Evolutionary conservation across 1,140 invertebrate genomes (phyloP).

Genomic region (Saxidomus purpurata): DNA sequence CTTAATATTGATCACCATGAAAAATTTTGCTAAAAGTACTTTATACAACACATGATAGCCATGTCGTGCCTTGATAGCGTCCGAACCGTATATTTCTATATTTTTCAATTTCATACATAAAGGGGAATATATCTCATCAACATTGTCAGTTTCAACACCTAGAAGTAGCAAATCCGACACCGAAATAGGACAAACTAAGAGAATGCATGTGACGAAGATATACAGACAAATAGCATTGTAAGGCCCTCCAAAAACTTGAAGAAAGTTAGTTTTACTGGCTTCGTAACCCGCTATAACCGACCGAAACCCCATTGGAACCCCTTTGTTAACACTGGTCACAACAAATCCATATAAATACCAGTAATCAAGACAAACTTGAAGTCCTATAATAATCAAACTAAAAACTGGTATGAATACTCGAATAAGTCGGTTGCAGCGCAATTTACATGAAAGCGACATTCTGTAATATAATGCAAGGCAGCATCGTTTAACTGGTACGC

Average conservation of each 20-base stretch:
- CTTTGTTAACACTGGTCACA: neutral
- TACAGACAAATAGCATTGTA: slow-evolving; percentile 17
- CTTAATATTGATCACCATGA: slow-evolving; percentile 4
- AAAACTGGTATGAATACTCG: neutral
- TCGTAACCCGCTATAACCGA: slow-evolving; percentile 28
- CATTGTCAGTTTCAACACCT: neutral
- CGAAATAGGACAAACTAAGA: neutral
- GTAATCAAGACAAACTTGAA: slow-evolving; percentile 36
- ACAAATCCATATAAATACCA: slow-evolving; percentile 19
- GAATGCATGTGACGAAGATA: neutral
- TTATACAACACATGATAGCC: neutral
- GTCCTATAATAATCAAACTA: neutral
- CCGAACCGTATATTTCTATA: slow-evolving; percentile 13
- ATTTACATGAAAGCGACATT: neutral
- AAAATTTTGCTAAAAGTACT: slow-evolving; percentile 7
- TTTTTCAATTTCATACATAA: neutral
- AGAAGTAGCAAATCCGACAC: neutral
- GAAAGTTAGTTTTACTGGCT: slow-evolving; percentile 35
- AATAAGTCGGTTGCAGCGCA: neutral
- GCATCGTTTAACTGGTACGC: neutral
- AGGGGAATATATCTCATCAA: neutral
- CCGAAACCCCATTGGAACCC: slow-evolving; percentile 51
- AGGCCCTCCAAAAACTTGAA: slow-evolving; percentile 32
- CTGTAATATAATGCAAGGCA: neutral
- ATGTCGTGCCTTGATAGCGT: neutral